Percentiles rank a stretch among this genome's conserved stretches.
These are phyloP conservation scores for Hetaerina americana DNA, from an alignment of 1,140 invertebrate genomes.

Conservation along the genomic window DNA sequence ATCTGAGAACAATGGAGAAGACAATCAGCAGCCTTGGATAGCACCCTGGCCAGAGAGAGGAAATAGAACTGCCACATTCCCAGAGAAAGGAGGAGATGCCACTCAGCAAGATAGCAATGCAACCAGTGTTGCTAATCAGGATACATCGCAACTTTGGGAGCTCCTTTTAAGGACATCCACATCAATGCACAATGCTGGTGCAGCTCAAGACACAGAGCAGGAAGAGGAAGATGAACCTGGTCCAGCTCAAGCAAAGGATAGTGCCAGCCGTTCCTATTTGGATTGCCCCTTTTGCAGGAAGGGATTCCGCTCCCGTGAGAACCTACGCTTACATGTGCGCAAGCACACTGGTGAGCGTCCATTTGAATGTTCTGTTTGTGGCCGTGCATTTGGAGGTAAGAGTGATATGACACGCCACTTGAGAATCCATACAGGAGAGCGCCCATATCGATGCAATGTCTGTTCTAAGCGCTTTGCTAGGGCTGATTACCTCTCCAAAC, in stretches of 20 bases:
- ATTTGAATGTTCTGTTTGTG: constrained; percentile 76
- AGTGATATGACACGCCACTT: constrained; percentile 74
- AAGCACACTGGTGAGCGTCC: constrained; percentile 80
- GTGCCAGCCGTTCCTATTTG: neutral
- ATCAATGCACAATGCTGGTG: too few species aligned
- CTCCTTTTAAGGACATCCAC: neutral
- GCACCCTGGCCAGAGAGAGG: too few species aligned
- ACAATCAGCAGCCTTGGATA: too few species aligned
- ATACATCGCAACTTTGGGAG: neutral
- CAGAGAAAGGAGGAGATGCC: neutral
- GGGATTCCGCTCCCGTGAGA: constrained; percentile 75
- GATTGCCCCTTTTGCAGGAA: constrained; percentile 75
- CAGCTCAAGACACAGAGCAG: neutral
- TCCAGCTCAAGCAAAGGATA: constrained; percentile 47
- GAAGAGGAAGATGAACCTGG: constrained; percentile 19
- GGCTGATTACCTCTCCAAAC: constrained; percentile 81
- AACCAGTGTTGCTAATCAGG: neutral
- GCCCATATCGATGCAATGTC: constrained; percentile 78
- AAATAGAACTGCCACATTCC: neutral
- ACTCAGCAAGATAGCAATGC: neutral
- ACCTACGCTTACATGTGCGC: constrained; percentile 72
- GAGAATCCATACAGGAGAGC: constrained; percentile 72
- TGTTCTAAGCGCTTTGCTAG: constrained; percentile 82
- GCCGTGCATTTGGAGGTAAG: constrained; percentile 72
- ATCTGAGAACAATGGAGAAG: too few species aligned